Evolutionary conservation across 2,113 vertebrate species (phyloP).

Genomic region (Neoarius graeffei): DNA sequence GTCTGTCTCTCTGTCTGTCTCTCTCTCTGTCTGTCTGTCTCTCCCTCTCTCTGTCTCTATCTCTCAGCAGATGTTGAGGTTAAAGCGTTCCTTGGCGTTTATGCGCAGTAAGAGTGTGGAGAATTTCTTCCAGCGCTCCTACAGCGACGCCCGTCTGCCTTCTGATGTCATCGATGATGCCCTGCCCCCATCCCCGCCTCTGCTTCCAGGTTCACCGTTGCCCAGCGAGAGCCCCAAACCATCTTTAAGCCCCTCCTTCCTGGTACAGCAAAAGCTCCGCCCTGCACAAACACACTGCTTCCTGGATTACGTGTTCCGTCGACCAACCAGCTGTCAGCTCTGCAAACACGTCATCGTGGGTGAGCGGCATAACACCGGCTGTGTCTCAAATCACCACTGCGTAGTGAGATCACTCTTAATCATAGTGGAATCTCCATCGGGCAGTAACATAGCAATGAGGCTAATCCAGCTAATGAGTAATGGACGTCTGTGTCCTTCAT

Average conservation of each 20-base stretch:
- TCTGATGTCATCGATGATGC: slow-evolving; percentile 80
- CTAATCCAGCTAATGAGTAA: neutral
- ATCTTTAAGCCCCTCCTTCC: slow-evolving; percentile 66
- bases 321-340: slow-evolving; percentile 85
- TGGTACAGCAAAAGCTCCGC: slow-evolving; percentile 60
- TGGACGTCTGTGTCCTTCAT: neutral
- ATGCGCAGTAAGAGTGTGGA: slow-evolving; percentile 91
- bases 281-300: slow-evolving; percentile 82
- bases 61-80: slow-evolving; percentile 77
- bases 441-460: neutral
- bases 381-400: neutral
- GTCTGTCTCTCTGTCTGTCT: slow-evolving; percentile 1
- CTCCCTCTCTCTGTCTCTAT: slow-evolving; percentile 16
- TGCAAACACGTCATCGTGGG: slow-evolving; percentile 90
- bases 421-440: too few relatives aligned
- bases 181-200: slow-evolving; percentile 75
- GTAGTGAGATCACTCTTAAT: neutral
- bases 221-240: slow-evolving; percentile 70
- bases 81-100: slow-evolving; percentile 87
- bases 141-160: slow-evolving; percentile 80
- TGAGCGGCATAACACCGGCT: slow-evolving; percentile 63
- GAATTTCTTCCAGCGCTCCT: slow-evolving; percentile 87
- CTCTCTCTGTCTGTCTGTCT: neutral
- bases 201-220: slow-evolving; percentile 68
- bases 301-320: slow-evolving; percentile 87